A percentile compares a stretch with the other conserved stretches of the same genome.
Evolutionary conservation across 2,113 vertebrate genomes (phyloP).

Genomic region (Poeciliopsis retropinna): DNA sequence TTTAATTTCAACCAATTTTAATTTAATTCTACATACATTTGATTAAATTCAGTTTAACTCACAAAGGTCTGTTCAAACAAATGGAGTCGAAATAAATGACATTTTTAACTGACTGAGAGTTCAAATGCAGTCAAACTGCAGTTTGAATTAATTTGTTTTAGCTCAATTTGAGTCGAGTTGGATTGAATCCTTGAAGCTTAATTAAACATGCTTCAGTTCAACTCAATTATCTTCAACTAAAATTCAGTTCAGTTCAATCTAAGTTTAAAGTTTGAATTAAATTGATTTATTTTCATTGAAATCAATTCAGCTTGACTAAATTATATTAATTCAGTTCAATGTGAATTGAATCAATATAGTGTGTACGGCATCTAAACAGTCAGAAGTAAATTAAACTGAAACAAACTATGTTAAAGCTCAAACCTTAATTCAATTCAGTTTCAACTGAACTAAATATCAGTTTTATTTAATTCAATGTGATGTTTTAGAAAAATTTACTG

Average conservation of each 20-base stretch:
- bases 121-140: not conserved
- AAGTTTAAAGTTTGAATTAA: not conserved
- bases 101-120: not conserved
- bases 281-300: not conserved
- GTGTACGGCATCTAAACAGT: too few species aligned
- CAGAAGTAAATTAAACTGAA: not conserved
- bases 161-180: not conserved
- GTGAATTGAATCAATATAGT: not conserved
- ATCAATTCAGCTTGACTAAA: too few species aligned
- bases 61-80: not conserved
- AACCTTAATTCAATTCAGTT: not conserved
- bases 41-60: not conserved
- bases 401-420: not conserved
- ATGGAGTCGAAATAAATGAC: not conserved
- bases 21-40: not conserved
- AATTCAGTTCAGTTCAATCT: not conserved
- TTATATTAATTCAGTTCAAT: too few species aligned
- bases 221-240: too few species aligned
- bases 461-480: not conserved
- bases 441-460: not conserved
- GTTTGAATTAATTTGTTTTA: not conserved
- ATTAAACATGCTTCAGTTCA: too few species aligned
- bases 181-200: not conserved
- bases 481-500: not conserved
- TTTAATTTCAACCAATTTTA: not conserved